Evolutionary conservation across 2,797 vertebrate genomes (phyloP).

Genomic region (Gouania willdenowi): DNA sequence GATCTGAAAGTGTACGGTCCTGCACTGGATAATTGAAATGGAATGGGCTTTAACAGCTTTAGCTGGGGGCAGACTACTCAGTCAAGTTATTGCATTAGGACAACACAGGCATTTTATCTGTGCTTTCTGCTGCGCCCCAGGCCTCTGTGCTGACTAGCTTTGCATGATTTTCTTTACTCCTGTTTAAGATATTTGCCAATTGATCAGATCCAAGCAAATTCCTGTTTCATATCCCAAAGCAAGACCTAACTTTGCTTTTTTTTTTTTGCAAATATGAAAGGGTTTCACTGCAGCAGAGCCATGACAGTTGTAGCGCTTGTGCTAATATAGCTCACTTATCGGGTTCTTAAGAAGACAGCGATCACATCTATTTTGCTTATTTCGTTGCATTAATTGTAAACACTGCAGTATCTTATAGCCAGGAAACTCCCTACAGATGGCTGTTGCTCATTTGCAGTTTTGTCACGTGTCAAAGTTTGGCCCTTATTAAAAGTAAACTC

Average conservation of each 20-base stretch:
- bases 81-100: slow-evolving; percentile 40
- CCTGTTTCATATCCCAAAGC: slow-evolving; percentile 33
- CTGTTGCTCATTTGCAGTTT: slow-evolving; percentile 52
- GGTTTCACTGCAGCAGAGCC: slow-evolving; percentile 33
- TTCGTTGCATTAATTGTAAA: slow-evolving; percentile 25
- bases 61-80: slow-evolving; percentile 23
- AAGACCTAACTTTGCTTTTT: slow-evolving; percentile 44
- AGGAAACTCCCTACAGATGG: slow-evolving; percentile 37
- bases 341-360: slow-evolving; percentile 57
- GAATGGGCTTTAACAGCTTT: slow-evolving; percentile 19
- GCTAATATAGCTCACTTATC: slow-evolving; percentile 53
- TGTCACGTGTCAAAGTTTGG: slow-evolving; percentile 49
- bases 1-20: no score
- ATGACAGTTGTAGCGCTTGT: slow-evolving; percentile 59
- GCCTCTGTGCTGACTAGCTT: slow-evolving; percentile 16
- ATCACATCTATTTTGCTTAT: slow-evolving; percentile 9
- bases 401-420: slow-evolving; percentile 24
- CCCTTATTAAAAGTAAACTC: slow-evolving; percentile 54
- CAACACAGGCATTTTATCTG: slow-evolving; percentile 36
- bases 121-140: slow-evolving; percentile 23
- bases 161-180: slow-evolving; percentile 34
- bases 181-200: slow-evolving; percentile 26
- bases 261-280: slow-evolving; percentile 61
- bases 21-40: slow-evolving; percentile 22
- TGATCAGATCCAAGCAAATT: slow-evolving; percentile 42